Base-by-base conservation (phyloP, 2,113 vertebrate genomes). In the Brachirus orientalis region DNA sequence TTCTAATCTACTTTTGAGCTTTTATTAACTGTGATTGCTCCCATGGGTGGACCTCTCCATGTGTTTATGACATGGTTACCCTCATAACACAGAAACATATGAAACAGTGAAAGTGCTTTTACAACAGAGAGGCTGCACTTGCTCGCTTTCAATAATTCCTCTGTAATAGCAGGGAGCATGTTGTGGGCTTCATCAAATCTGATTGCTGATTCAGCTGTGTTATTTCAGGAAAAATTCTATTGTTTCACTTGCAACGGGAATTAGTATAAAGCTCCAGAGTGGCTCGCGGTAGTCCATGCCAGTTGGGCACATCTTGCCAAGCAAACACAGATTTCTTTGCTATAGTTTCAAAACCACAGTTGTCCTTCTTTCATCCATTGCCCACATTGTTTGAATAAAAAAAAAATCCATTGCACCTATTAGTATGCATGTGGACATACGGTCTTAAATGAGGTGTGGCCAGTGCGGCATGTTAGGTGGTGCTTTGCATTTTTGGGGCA, bases 31-130 rank as follows among this genome's bases (percentile, higher is more conserved):
- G 8, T 46, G 48, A 46, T 8, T 8, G 48, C 36, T 70, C 53
- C 44, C 28, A 28, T 2, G 28, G 28, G 28, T 28, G 28, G 28
- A 55, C 16, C 51, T 12, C 58, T 13, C n/a, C 37, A 28, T 72
- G 37, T 63, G 37, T 51, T 57, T 36, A 57, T 59, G 36, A 69
- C 44, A 57, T 28, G 36, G 47, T 61, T 37, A 52, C 63, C 10
- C 20, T 19, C 36, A 50, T 28, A 63, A 66, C 46, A 41, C 45
- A 44, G 14, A 46, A 48, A 40, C 1, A 20, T 2, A 52, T 56
- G 14, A 55, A 73, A 60, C n/a, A 16, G 19, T 18, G 56, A 46
- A 22, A 36, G 22, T 56, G 55, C 17, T 60, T 81, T 43, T 54
- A 13, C 44, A n/a, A n/a, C n/a, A n/a, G n/a, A n/a, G n/a, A n/a